These are phyloP conservation scores for Tragelaphus strepsiceros DNA, from an alignment of 2,113 vertebrate genomes.

Conservation along the genomic window DNA sequence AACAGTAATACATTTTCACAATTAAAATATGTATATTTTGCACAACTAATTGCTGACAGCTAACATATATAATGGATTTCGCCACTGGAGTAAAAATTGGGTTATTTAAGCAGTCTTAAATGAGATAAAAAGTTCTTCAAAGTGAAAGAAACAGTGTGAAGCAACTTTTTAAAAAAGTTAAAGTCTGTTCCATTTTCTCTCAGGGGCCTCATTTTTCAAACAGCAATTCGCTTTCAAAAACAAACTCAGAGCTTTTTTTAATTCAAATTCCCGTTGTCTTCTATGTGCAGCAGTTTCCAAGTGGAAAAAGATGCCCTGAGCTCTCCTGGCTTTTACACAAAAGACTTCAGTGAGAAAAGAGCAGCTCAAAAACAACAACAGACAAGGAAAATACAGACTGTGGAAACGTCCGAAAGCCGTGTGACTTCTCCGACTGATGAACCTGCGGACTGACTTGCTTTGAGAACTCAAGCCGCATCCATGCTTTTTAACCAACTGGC, in stretches of 20 bases:
- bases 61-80: not conserved
- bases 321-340: not conserved
- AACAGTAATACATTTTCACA: not conserved
- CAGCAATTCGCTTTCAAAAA: slow-evolving; percentile 44
- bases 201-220: slow-evolving; percentile 36
- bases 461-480: not conserved
- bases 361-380: not conserved
- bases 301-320: slow-evolving; percentile 16
- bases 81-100: not conserved
- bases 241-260: slow-evolving; percentile 39
- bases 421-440: not conserved
- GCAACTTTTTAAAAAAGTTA: not conserved
- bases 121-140: slow-evolving; percentile 19
- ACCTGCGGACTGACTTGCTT: not conserved
- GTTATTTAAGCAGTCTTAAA: slow-evolving; percentile 11
- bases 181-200: slow-evolving; percentile 18
- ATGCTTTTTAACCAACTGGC: not conserved
- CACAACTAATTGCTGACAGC: slow-evolving; percentile 25
- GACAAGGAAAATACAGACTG: not conserved
- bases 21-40: slow-evolving; percentile 19
- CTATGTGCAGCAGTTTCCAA: slow-evolving; percentile 41
- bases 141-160: slow-evolving; percentile 15
- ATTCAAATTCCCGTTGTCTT: slow-evolving; percentile 41
- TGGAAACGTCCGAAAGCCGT: not conserved
- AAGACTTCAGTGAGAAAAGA: slow-evolving; percentile 20